Conservation (phyloP, 2,113 vertebrate species). For the Odontophorus gujanensis region DNA sequence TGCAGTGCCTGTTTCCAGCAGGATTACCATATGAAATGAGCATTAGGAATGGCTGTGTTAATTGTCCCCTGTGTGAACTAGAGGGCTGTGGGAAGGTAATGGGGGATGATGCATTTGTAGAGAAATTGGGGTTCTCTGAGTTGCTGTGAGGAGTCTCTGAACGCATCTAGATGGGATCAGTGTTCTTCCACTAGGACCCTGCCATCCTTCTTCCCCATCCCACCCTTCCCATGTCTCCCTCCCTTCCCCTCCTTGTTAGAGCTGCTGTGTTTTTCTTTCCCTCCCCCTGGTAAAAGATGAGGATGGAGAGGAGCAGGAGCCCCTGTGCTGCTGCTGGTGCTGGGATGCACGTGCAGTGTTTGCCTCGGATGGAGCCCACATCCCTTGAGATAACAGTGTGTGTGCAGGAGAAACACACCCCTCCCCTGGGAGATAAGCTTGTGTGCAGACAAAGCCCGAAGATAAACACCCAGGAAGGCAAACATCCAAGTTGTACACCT, state of each 20-base stretch:
- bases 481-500: not conserved
- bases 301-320: not conserved
- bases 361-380: not conserved
- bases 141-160: not conserved
- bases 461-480: not conserved
- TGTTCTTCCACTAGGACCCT: accelerated
- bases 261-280: not conserved
- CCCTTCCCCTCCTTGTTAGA: not conserved
- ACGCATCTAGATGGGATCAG: accelerated
- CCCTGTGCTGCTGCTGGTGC: accelerated
- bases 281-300: not conserved
- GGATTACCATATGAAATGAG: accelerated
- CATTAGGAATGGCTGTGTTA: not conserved
- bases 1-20: too few species aligned
- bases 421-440: not conserved
- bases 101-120: not conserved
- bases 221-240: not conserved
- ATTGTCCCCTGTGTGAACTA: not conserved
- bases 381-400: not conserved
- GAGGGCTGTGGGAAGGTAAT: not conserved
- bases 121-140: not conserved
- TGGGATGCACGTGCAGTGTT: accelerated
- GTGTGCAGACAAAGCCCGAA: not conserved
- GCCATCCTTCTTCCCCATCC: not conserved
- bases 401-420: not conserved